Base-by-base conservation (phyloP, 2,113 vertebrate genomes). In the Heloderma charlesbogerti region DNA sequence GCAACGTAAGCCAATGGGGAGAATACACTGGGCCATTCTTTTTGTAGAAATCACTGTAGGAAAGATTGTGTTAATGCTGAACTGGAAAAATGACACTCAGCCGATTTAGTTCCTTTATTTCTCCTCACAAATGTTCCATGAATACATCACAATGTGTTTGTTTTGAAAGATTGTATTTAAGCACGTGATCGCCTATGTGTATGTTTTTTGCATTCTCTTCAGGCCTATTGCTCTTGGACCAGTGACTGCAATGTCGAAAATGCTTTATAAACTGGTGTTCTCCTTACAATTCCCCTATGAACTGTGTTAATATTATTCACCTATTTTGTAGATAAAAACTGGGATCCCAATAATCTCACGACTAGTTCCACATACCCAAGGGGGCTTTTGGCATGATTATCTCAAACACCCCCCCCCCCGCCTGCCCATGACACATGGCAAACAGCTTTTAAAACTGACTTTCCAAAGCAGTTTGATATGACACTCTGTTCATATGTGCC, bases 1-100 rank as follows among this genome's bases (percentile, higher is more conserved):
- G 13, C 37, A 54, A n/a, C 27, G 31, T 20, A 60, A 57, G 18
- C 6, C 12, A 15, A 22, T 43, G 34, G 29, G 40, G 13, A 72
- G n/a, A 45, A 75, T 81, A 37, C 3, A 25, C 63, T 22, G 12
- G 20, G 3, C 43, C 37, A 22, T 31, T 74, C 48, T 69, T 9
- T 13, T 69, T 60, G 37, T 31, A 45, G 51, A 60, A 45, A 63
- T n/a, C 1, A 9, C 3, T 31, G 4, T 18, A 8, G 80, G 88
- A 48, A 75, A 37, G 25, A 37, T 51, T 37, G 22, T 48, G 40
- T 84, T 37, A 78, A 85, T 77, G 43, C 57, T 25, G 31, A n/a
- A 34, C 60, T 75, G 54, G 82, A 90, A 90, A 90, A 90, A 67
- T 37, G n/a, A 40, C 54, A 77, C 43, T 45, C 71, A 78, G 72